Evolutionary conservation across 2,888 invertebrate genomes (phyloP), one percentile per base, ranked within the genome.

Genomic region (Hydraecia micacea): DNA sequence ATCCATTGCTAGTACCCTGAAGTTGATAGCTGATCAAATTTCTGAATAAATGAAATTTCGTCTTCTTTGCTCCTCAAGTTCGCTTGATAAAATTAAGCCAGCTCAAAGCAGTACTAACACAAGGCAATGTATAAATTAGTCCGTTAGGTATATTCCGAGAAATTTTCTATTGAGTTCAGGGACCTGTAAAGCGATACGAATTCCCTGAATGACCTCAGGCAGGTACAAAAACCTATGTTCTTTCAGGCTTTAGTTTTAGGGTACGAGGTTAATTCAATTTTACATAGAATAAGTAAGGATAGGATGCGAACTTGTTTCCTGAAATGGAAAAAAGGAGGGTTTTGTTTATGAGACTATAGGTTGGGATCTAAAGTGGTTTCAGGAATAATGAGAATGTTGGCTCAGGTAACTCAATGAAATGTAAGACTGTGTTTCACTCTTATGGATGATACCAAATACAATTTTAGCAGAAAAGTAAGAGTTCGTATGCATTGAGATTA

Each of bases 211-310:
- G 36, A 21, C 2, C 67, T 62, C 2, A 42, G 63, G n/a, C 32
- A 58, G 65, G 39, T 77, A 70, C 69, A 49, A 60, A 70, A 70
- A 46, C 42, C 28, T 83, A 80, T 76, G 82, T 76, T 80, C 58
- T 32, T 32, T 25, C 18, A 62, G 25, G 15, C n/a, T 21, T 25
- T 21, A n/a, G 60, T 28, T 46, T 63, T 8, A 68, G 39, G 62
- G 55, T 58, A 75, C 55, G 32, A 63, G 28, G 68, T 82, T 76
- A 77, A 83, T 69, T 80, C 39, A 65, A 80, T 82, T 49, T 69
- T 69, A 36, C 42, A 46, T 69, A 36, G 25, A 65, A 63, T 42
- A 76, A 39, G 46, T 52, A 36, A 72, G 28, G 25, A 32, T n/a
- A n/a, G 15, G 11, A 46, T 77, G 67, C 8, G 49, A 69, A 79